A percentile compares a stretch with the other conserved stretches of the same genome.
Evolutionary conservation across 2,797 vertebrate species (phyloP).

Genomic region (Falco berigora): DNA sequence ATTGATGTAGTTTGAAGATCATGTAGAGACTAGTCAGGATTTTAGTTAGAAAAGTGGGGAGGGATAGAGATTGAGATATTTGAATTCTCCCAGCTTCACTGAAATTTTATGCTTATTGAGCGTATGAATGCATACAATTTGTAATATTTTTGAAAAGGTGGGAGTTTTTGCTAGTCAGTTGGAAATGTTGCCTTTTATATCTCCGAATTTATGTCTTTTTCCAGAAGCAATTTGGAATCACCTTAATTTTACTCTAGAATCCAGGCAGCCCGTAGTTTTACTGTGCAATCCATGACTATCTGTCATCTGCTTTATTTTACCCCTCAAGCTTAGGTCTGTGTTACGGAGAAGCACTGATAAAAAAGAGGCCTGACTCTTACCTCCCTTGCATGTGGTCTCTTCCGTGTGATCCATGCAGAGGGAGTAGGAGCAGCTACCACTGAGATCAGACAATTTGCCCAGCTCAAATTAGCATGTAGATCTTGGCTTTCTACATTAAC

Average conservation of each 20-base stretch:
- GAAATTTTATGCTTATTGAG: background rate
- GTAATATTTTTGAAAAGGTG: conserved; percentile 9
- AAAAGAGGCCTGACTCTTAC: background rate
- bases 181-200: background rate
- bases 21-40: conserved; percentile 20
- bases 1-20: conserved; percentile 66
- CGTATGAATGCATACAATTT: background rate
- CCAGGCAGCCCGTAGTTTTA: background rate
- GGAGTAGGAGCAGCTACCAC: background rate
- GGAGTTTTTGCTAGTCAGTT: background rate
- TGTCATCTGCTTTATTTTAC: background rate
- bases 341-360: background rate
- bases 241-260: conserved; percentile 14
- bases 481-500: background rate
- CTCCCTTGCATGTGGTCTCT: background rate
- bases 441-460: background rate
- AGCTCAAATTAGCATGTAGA: background rate
- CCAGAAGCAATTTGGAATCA: conserved; percentile 6
- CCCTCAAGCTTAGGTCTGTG: background rate
- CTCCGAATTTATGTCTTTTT: background rate
- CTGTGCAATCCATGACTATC: background rate
- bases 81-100: background rate
- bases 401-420: background rate
- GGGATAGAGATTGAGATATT: background rate
- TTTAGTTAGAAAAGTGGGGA: conserved; percentile 2